Percentiles rank a stretch among this genome's conserved stretches.
Conservation (phyloP, 2,888 invertebrate species). For the Urechis unicinctus region DNA sequence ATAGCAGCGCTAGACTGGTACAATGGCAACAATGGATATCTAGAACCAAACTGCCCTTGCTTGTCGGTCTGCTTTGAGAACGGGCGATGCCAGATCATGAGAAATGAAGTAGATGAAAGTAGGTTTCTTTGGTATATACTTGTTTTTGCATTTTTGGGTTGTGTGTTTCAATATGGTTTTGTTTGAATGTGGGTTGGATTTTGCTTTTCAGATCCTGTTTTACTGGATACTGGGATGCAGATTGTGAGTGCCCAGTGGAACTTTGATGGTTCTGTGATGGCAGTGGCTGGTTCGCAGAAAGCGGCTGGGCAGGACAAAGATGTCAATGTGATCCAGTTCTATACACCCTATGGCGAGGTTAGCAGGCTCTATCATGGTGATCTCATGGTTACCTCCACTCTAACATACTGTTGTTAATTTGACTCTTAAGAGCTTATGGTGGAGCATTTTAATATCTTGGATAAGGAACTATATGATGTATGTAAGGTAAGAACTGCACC, state of each 20-base stretch:
- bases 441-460: too few relatives aligned
- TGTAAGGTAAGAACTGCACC: too few relatives aligned
- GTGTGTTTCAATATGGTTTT: too few relatives aligned
- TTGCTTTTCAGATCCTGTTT: slow-evolving; percentile 64
- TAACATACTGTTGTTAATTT: too few relatives aligned
- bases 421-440: too few relatives aligned
- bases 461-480: too few relatives aligned
- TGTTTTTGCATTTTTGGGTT: background rate
- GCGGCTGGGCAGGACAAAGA: slow-evolving; percentile 55
- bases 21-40: slow-evolving; percentile 67
- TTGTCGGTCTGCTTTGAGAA: slow-evolving; percentile 81
- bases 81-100: slow-evolving; percentile 83
- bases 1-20: slow-evolving; percentile 55
- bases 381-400: too few relatives aligned
- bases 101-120: slow-evolving; percentile 80
- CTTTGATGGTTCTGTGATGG: slow-evolving; percentile 81
- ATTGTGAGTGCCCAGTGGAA: slow-evolving; percentile 86
- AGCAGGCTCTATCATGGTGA: too few relatives aligned
- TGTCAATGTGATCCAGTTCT: slow-evolving; percentile 80
- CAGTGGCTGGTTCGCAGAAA: slow-evolving; percentile 70
- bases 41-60: slow-evolving; percentile 61
- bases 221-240: slow-evolving; percentile 76
- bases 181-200: background rate
- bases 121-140: slow-evolving; percentile 24
- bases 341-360: slow-evolving; percentile 80